Evolutionary conservation across 2,113 vertebrate genomes (phyloP).

Genomic region (Petrocephalus microphthalmus): DNA sequence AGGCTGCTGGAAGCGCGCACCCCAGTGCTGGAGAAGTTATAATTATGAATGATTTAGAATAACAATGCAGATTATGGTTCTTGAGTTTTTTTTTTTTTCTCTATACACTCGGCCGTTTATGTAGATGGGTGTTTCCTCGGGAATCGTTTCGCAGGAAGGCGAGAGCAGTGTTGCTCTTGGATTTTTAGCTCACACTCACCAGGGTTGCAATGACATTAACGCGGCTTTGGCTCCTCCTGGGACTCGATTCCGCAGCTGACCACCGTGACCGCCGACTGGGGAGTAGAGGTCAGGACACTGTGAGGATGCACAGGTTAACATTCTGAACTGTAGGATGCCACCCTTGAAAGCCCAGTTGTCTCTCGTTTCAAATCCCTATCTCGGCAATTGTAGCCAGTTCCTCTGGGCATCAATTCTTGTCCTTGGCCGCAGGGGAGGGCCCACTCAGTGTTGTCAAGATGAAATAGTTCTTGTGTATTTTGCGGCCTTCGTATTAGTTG

Average conservation of each 20-base stretch:
- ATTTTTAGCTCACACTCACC: neutral
- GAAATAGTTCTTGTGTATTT: conserved; percentile 17
- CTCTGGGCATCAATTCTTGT: conserved; percentile 13
- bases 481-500: conserved; percentile 14
- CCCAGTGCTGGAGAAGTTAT: neutral
- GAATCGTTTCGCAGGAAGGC: neutral
- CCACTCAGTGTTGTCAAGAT: conserved; percentile 1
- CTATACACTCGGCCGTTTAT: neutral
- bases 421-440: neutral
- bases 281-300: neutral
- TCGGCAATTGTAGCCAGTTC: neutral
- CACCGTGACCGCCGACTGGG: neutral
- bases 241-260: neutral
- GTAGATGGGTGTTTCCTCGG: neutral
- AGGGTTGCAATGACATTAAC: neutral
- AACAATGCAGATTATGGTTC: neutral
- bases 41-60: neutral
- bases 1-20: neutral
- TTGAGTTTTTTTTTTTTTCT: neutral
- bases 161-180: neutral
- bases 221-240: neutral
- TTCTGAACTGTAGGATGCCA: neutral
- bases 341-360: neutral
- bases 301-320: neutral
- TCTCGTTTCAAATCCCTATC: neutral